Percentiles rank a stretch among this genome's conserved stretches.
phyloP scores from a whole-genome alignment of 2,797 vertebrate species.

The Paratrypauchen microcephalus region DNA sequence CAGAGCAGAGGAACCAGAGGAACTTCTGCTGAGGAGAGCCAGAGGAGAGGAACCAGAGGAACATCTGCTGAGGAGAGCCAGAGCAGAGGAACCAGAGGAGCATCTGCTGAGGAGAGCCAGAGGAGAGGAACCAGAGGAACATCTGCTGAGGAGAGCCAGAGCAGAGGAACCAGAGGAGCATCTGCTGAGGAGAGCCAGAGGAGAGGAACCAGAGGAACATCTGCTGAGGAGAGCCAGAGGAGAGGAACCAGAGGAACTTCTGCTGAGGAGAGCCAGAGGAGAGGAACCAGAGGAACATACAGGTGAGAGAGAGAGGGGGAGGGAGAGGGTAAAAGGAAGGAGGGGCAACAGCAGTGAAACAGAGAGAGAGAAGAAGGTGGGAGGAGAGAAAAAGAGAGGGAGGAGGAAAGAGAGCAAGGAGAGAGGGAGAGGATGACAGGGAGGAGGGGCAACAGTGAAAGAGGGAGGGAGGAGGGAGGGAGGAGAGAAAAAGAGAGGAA shows the following conservation, averaged over 20 bases:
- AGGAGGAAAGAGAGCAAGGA: too few relatives aligned
- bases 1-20: background rate
- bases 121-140: background rate
- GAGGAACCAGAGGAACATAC: background rate
- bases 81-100: background rate
- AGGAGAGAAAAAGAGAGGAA: too few relatives aligned
- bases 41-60: background rate
- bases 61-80: background rate
- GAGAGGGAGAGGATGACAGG: too few relatives aligned
- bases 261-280: constrained; percentile 35
- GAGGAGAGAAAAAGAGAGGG: too few relatives aligned
- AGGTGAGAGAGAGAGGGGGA: constrained; percentile 58
- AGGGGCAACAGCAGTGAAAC: too few relatives aligned
- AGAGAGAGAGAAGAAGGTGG: too few relatives aligned
- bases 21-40: too few relatives aligned
- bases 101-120: constrained; percentile 37
- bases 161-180: too few relatives aligned
- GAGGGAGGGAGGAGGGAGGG: too few relatives aligned
- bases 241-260: background rate
- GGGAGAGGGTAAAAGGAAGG: background rate
- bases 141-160: background rate
- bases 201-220: too few relatives aligned
- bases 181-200: constrained; percentile 61
- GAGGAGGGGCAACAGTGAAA: too few relatives aligned
- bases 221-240: constrained; percentile 35